Conservation (phyloP, 2,888 invertebrate genomes). For the Dendrolimus houi region DNA sequence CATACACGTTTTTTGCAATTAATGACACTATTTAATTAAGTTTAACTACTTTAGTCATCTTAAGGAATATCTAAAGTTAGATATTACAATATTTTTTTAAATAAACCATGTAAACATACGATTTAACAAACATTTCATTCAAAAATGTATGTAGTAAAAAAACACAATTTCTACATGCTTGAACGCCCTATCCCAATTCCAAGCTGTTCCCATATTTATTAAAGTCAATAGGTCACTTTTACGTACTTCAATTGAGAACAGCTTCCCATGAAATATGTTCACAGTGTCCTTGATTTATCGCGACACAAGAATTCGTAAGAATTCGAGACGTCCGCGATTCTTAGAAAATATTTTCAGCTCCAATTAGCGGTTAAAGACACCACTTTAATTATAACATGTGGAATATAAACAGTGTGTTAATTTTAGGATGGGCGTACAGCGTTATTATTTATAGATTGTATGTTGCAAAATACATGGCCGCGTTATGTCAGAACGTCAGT, state of each 20-base stretch:
- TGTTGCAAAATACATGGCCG: slow-evolving; percentile 69
- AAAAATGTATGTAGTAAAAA: too few species aligned
- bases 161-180: neutral
- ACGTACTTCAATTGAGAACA: slow-evolving; percentile 14
- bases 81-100: too few species aligned
- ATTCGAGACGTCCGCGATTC: slow-evolving; percentile 13
- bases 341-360: slow-evolving; percentile 37
- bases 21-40: too few species aligned
- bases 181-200: slow-evolving; percentile 8
- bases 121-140: too few species aligned
- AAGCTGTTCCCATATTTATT: slow-evolving; percentile 32
- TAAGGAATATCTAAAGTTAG: too few species aligned
- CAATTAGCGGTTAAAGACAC: slow-evolving; percentile 71
- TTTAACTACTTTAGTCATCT: too few species aligned
- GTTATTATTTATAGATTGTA: slow-evolving; percentile 51
- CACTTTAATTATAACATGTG: slow-evolving; percentile 53
- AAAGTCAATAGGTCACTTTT: slow-evolving; percentile 30
- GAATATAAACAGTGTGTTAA: slow-evolving; percentile 59
- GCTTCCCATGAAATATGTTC: slow-evolving; percentile 26
- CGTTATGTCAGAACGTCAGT: slow-evolving; percentile 63
- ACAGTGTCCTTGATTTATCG: slow-evolving; percentile 49
- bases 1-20: too few species aligned
- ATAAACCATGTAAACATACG: neutral
- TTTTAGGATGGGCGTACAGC: slow-evolving; percentile 50
- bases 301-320: slow-evolving; percentile 23